Evolutionary conservation across 1,140 invertebrate genomes (phyloP), one percentile per base, ranked within the genome.

Genomic region (Bombus pascuorum): DNA sequence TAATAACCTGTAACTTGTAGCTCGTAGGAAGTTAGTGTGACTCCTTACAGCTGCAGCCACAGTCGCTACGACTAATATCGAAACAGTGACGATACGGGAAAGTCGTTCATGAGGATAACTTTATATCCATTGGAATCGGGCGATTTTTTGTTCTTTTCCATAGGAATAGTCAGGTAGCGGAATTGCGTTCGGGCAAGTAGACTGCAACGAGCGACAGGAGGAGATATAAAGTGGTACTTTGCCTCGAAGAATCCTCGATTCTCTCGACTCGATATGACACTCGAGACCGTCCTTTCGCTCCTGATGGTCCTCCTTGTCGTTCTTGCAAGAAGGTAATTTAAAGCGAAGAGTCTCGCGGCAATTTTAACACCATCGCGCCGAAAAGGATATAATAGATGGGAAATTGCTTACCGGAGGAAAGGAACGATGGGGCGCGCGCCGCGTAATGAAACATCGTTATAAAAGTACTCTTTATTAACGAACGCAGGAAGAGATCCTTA

Each of bases 251-350:
- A 91, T 91, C 86, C 90, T 91, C 90, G 90, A 91, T 91, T 91
- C 89, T 90, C 90, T 90, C 90, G 90, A 91, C 89, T 90, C 90
- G 90, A 91, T 91, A 91, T 90, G 90, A 91, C 89, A 91, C 90
- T 91, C 89, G 89, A 91, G 89, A 90, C 87, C 86, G 84, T 91
- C 81, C 89, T 91, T 86, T 91, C 90, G 89, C 76, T 85, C 81
- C 66, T 88, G 89, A 91, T 87, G 87, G 84, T 62, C 84, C 89
- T 90, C 82, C 88, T 90, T 81, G 88, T 90, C 86, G 71, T 87
- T 86, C 74, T 86, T 39, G 59, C 84, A 57, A 62, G 83, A 88
- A 91, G 90, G 89, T 91, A 91, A 91, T 91, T 91, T 91, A 90
- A 90, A 87, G 84, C 76, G 86, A 88, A 88, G 86, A 86, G 84